Percentiles rank a stretch among this genome's conserved stretches.
Evolutionary conservation across 2,888 invertebrate genomes (phyloP).

Genomic region (Drosophila fulvimacula): DNA sequence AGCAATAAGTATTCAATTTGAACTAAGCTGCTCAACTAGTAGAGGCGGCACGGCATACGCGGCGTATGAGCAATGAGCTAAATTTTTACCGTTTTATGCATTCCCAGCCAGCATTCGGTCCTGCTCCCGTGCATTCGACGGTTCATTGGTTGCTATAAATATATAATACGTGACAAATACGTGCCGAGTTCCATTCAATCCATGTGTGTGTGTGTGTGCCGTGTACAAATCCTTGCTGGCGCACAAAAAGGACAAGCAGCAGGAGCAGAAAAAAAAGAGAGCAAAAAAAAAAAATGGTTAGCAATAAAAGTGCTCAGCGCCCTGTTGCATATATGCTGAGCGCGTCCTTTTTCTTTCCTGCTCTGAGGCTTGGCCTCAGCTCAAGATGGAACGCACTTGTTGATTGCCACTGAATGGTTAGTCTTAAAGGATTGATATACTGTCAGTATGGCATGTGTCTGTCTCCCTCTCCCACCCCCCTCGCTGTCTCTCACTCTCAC

Average conservation of each 20-base stretch:
- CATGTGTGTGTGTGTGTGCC: constrained; percentile 31
- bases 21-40: constrained; percentile 65
- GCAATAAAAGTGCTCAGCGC: constrained; percentile 78
- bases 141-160: constrained; percentile 81
- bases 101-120: constrained; percentile 39
- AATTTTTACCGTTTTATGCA: constrained; percentile 67
- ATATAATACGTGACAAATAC: constrained; percentile 80
- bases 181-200: constrained; percentile 79
- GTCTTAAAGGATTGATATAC: constrained; percentile 78
- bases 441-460: constrained; percentile 20
- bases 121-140: constrained; percentile 68
- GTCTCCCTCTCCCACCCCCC: not conserved
- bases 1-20: constrained; percentile 72
- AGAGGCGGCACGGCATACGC: constrained; percentile 57
- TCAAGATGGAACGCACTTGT: constrained; percentile 78
- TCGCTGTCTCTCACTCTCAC: not conserved
- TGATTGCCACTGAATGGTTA: constrained; percentile 80
- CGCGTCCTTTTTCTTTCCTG: not conserved
- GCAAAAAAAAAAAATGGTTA: constrained; percentile 67
- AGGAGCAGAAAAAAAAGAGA: not conserved
- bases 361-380: constrained; percentile 19
- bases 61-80: constrained; percentile 74
- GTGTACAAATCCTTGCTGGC: constrained; percentile 70
- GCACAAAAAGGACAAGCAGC: constrained; percentile 40
- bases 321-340: constrained; percentile 66